Base-by-base conservation (phyloP, 1,140 invertebrate genomes). In the Dysdera silvatica region DNA sequence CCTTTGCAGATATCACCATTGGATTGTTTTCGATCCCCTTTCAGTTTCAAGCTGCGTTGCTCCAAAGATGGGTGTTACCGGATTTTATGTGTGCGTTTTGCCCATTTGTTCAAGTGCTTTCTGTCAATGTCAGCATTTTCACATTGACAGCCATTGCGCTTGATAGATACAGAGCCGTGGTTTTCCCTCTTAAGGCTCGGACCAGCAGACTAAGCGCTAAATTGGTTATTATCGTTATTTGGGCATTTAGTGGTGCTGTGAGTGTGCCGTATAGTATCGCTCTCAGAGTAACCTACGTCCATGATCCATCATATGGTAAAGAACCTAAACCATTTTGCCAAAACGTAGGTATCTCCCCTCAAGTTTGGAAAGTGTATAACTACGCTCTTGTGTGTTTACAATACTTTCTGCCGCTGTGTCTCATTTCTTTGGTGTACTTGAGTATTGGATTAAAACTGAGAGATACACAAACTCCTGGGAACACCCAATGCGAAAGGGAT, bases 1-100 rank as follows among this genome's bases (percentile, higher is more conserved):
- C 93, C 0, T 79, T 91, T 0, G 91, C 91, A 1, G 93, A 96
- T 75, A 86, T 95, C 61, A 80, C 95, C 72, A 91, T 96, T 82
- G 85, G 87, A 0, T 68, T 90, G 2, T 84, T 92, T 61, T 90
- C 89, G 70, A 84, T 92, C 10, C 89, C 89, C 1, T 91, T 91
- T 68, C 87, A 88, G 3, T 81, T 91, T 2, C 82, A 87, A 4
- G 83, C 82, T 20, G 76, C 90, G 32, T 78, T 89, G 26, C 74
- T 89, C 23, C 82, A 84, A 63, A 85, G 88, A 68, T 94, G 89
- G 89, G 87, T 88, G 0, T 91, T 94, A 70, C 88, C 89, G 2
- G 72, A 72, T 4, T 75, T 84, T 12, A 80, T 93, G 68, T 94
- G 89, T 72, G 82, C 84, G 37, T 77, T 85, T 23, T 87, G 91